These are phyloP conservation scores for Microctenopoma stevenorrisi DNA, from an alignment of 2,797 vertebrate genomes.

Conservation along the genomic window DNA sequence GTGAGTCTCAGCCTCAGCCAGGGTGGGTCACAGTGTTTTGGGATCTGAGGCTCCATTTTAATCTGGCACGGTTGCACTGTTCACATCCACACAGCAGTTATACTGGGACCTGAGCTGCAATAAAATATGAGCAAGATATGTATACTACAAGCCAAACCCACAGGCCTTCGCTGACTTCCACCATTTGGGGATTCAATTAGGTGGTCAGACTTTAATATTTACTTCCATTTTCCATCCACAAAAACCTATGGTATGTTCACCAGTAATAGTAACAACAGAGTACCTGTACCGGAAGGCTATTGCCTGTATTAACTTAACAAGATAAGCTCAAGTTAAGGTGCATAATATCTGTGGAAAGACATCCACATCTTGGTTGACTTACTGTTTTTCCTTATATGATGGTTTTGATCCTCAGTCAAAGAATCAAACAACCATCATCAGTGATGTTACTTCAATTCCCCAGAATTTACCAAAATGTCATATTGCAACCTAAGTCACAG, in stretches of 20 bases:
- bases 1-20: constrained; percentile 47
- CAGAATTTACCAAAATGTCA: background rate
- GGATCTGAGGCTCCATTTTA: constrained; percentile 56
- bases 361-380: too few species aligned
- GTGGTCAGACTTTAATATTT: background rate
- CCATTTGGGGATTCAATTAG: background rate
- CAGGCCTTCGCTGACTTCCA: constrained; percentile 1
- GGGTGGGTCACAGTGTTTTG: constrained; percentile 25
- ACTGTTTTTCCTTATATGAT: background rate
- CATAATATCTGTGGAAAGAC: background rate
- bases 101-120: background rate
- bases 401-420: background rate
- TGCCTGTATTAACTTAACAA: background rate
- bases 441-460: background rate
- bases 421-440: background rate
- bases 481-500: constrained; percentile 13
- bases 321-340: background rate
- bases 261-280: too few species aligned
- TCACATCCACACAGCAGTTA: constrained; percentile 17
- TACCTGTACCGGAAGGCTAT: background rate
- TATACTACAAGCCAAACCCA: constrained; percentile 14
- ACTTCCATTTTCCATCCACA: background rate
- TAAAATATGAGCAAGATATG: background rate
- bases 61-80: constrained; percentile 41
- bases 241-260: background rate